Evolutionary conservation across 2,113 vertebrate species (phyloP).

Genomic region (Aptenodytes forsteri): DNA sequence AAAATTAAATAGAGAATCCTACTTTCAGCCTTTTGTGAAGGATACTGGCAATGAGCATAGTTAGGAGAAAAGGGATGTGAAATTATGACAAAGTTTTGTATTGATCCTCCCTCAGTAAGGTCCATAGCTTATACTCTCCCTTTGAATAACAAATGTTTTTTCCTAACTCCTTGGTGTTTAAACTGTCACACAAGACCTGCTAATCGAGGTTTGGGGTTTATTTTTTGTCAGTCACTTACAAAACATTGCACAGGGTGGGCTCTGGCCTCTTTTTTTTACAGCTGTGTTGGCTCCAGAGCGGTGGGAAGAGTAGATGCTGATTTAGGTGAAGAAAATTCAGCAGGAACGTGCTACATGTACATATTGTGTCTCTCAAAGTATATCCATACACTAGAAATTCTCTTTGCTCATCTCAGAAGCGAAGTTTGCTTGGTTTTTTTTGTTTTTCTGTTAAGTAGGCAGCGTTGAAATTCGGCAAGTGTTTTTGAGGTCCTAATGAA

Average conservation of each 20-base stretch:
- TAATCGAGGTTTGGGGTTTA: background rate
- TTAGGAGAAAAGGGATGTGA: background rate
- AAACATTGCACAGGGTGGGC: background rate
- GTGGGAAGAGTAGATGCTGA: background rate
- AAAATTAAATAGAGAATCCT: background rate
- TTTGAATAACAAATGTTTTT: background rate
- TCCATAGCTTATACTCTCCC: background rate
- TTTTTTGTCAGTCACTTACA: background rate
- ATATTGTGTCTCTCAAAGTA: background rate
- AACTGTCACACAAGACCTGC: background rate
- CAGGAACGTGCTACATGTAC: fast-evolving
- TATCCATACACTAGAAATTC: background rate
- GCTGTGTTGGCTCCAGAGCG: background rate
- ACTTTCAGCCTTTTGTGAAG: background rate
- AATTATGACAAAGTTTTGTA: background rate
- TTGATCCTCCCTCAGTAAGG: background rate
- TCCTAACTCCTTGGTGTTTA: background rate
- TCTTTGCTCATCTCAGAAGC: background rate
- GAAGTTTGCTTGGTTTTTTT: background rate
- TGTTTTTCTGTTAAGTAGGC: background rate
- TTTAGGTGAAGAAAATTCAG: background rate
- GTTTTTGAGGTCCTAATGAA: background rate
- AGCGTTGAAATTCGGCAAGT: background rate
- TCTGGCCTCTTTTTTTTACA: background rate
- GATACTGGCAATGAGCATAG: background rate